phyloP scores from a whole-genome alignment of 2,797 vertebrate species.

The Hippocampus kuda region DNA sequence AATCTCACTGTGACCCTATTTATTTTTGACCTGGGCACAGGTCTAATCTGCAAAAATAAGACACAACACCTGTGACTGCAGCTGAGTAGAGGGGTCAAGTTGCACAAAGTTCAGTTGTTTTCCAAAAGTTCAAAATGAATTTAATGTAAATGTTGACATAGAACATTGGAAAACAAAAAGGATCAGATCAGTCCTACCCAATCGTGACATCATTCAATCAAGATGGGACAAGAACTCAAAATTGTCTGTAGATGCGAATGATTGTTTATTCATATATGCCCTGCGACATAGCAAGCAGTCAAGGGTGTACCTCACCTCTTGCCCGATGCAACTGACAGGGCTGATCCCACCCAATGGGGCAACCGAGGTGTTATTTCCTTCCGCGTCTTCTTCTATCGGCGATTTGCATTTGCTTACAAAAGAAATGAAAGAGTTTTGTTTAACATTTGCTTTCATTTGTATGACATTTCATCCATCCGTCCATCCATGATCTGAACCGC shows the following conservation, averaged over 20 bases:
- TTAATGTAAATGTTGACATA: background rate
- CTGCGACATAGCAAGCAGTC: too few species aligned
- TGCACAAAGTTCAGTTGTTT: conserved; percentile 10
- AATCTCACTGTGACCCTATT: background rate
- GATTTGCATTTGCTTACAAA: too few species aligned
- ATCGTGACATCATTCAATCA: background rate
- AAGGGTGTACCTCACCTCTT: too few species aligned
- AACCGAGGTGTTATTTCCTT: too few species aligned
- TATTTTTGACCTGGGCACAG: background rate
- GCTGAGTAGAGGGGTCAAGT: background rate
- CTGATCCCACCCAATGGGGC: background rate
- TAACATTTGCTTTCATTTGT: too few species aligned
- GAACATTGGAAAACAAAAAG: too few species aligned
- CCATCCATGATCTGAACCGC: too few species aligned
- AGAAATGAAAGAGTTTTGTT: too few species aligned
- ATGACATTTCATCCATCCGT: too few species aligned
- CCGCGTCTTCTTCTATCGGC: too few species aligned
- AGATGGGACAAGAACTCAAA: background rate
- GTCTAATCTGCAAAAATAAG: background rate
- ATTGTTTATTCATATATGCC: too few species aligned
- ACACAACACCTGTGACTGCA: background rate
- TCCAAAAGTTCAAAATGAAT: background rate
- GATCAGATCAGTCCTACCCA: background rate
- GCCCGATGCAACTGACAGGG: background rate
- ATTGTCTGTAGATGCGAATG: too few species aligned